Evolutionary conservation across 2,888 invertebrate species (phyloP).

Genomic region (Ferdinandea cuprea): DNA sequence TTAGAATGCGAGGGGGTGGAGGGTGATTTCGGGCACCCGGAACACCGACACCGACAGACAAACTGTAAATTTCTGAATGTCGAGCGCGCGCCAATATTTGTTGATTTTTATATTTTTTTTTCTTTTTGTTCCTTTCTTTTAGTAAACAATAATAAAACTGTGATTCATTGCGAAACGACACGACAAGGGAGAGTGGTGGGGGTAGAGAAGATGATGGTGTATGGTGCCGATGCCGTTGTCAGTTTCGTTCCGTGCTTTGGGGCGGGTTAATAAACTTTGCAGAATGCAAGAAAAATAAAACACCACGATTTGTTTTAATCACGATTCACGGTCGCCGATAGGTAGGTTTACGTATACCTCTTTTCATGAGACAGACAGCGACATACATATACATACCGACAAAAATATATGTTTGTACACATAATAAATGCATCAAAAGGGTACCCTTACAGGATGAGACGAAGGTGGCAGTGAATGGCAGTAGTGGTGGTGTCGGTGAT

Average conservation of each 20-base stretch:
- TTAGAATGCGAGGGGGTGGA: constrained; percentile 8
- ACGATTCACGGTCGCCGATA: constrained; percentile 67
- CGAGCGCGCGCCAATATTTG: constrained; percentile 52
- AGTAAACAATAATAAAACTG: constrained; percentile 66
- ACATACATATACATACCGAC: constrained; percentile 8
- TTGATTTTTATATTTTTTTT: too few relatives aligned
- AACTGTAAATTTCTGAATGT: constrained; percentile 28
- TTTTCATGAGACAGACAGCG: neutral
- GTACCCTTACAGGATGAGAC: neutral
- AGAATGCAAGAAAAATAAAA: constrained; percentile 68
- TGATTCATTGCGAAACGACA: constrained; percentile 58
- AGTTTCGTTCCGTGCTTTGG: constrained; percentile 30
- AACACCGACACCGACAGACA: constrained; percentile 52
- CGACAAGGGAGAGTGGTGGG: neutral
- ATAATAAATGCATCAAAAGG: constrained; percentile 47
- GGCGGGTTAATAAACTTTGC: constrained; percentile 67
- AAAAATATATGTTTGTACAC: neutral
- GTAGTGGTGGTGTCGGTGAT: constrained; percentile 35
- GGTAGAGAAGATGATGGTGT: neutral
- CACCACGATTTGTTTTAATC: constrained; percentile 61
- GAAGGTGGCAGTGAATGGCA: constrained; percentile 2
- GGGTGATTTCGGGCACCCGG: constrained; percentile 17
- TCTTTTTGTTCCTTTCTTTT: constrained; percentile 25
- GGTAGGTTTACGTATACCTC: neutral
- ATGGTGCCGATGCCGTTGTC: constrained; percentile 13